phyloP scores from a whole-genome alignment of 2,888 invertebrate species.

The Harpagoxenus sublaevis region DNA sequence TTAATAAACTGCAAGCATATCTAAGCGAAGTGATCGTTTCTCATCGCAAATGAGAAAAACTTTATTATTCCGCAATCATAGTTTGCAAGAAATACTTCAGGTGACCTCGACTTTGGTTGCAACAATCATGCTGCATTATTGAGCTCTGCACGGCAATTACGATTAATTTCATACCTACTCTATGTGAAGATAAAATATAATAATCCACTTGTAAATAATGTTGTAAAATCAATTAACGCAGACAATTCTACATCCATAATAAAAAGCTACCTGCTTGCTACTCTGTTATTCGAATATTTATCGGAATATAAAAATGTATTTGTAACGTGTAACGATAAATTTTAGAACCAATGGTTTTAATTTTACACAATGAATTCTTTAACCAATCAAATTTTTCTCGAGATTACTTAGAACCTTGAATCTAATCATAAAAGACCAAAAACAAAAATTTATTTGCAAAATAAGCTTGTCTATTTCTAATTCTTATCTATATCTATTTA shows the following conservation, averaged over 20 bases:
- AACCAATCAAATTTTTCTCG: not conserved
- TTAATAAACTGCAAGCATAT: slow-evolving; percentile 55
- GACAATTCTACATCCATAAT: not conserved
- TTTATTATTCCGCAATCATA: slow-evolving; percentile 35
- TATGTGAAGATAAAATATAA: slow-evolving; percentile 22
- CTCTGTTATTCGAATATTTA: not conserved
- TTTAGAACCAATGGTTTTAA: not conserved
- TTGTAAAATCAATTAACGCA: slow-evolving; percentile 9
- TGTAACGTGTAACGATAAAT: not conserved
- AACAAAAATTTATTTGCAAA: not conserved
- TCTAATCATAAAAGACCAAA: not conserved
- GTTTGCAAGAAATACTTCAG: slow-evolving; percentile 68
- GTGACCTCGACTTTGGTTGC: slow-evolving; percentile 70
- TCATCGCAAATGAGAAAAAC: slow-evolving; percentile 55
- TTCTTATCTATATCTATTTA: too few relatives aligned
- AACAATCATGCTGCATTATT: slow-evolving; percentile 42
- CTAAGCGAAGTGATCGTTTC: slow-evolving; percentile 42
- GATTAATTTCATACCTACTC: slow-evolving; percentile 31
- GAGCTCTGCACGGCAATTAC: slow-evolving; percentile 20
- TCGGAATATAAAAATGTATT: not conserved
- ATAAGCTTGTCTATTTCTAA: not conserved
- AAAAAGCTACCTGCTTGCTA: not conserved
- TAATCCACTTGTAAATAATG: slow-evolving; percentile 22
- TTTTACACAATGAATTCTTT: not conserved
- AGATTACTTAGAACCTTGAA: not conserved